These are phyloP conservation scores for Poecile montanus DNA, from an alignment of 2,797 vertebrate species.

Conservation along the genomic window DNA sequence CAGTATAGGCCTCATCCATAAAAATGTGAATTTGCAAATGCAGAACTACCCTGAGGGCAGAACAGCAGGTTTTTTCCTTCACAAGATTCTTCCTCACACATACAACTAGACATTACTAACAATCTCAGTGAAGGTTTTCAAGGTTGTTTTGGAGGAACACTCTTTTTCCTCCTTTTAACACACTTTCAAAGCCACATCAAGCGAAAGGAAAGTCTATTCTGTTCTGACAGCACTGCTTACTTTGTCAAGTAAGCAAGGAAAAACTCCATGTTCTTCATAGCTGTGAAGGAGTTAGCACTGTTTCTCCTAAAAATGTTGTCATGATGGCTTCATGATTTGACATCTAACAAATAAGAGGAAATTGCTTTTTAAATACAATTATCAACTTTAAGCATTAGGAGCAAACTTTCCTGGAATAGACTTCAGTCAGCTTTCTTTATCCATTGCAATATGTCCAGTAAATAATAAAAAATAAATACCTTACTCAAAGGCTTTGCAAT, in stretches of 20 bases:
- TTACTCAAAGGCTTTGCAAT: constrained; percentile 51
- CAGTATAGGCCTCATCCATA: not conserved
- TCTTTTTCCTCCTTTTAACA: not conserved
- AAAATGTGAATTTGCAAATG: constrained; percentile 3
- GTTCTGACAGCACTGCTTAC: not conserved
- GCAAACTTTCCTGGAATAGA: not conserved
- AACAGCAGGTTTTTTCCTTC: not conserved
- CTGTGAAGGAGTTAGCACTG: not conserved
- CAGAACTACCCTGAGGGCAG: not conserved
- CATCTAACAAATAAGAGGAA: not conserved
- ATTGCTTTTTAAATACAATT: not conserved
- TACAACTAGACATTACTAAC: not conserved
- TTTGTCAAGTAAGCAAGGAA: not conserved
- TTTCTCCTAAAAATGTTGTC: not conserved
- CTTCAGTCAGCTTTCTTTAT: not conserved
- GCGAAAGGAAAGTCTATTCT: not conserved
- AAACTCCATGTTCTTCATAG: not conserved
- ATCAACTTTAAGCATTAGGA: not conserved
- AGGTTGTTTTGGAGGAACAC: not conserved
- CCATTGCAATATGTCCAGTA: not conserved
- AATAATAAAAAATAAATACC: not conserved
- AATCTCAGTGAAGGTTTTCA: not conserved
- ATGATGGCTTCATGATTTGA: not conserved
- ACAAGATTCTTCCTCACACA: not conserved
- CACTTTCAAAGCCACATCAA: not conserved